phyloP scores from a whole-genome alignment of 2,113 vertebrate genomes.

The Mirza zaza region DNA sequence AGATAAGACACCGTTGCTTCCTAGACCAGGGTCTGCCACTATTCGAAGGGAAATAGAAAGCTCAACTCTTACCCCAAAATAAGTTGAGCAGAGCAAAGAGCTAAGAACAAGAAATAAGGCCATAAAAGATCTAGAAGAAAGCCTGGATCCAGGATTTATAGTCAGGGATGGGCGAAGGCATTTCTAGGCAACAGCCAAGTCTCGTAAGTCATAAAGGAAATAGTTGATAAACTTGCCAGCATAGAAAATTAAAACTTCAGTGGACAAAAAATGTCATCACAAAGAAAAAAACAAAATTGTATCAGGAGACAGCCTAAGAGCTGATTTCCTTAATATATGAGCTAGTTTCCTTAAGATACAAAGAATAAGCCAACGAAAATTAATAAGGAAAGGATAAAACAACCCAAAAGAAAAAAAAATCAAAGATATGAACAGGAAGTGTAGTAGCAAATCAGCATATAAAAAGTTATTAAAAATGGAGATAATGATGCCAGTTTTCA shows the following conservation, averaged over 20 bases:
- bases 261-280: background rate
- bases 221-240: background rate
- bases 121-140: background rate
- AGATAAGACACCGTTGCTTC: background rate
- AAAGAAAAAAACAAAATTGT: background rate
- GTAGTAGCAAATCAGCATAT: background rate
- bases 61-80: background rate
- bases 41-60: background rate
- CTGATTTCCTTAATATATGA: background rate
- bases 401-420: background rate
- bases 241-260: conserved; percentile 16
- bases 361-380: background rate
- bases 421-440: background rate
- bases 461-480: background rate
- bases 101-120: background rate
- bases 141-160: background rate
- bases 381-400: background rate
- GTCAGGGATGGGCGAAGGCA: background rate
- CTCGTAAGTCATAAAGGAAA: background rate
- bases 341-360: conserved; percentile 10
- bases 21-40: background rate
- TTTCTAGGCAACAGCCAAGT: background rate
- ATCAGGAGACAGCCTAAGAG: background rate
- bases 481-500: background rate
- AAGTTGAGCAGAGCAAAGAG: background rate